Evolutionary conservation across 2,113 vertebrate genomes (phyloP).

Genomic region (Sorex araneus): DNA sequence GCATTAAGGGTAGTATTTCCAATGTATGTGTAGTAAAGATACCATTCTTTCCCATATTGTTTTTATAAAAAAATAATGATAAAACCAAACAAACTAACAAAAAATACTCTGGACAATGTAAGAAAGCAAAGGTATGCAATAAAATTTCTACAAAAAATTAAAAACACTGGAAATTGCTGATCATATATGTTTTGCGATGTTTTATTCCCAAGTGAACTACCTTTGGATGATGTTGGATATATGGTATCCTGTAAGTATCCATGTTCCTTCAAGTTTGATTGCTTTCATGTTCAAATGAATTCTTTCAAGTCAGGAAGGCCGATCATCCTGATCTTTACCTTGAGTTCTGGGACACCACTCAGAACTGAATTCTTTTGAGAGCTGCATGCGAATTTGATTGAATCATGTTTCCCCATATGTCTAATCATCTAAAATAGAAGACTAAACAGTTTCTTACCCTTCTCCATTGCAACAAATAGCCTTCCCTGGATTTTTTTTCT

Average conservation of each 20-base stretch:
- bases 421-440: slow-evolving; percentile 4
- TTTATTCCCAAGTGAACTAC: neutral
- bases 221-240: neutral
- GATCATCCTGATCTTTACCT: neutral
- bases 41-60: no score
- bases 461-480: neutral
- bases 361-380: neutral
- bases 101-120: no score
- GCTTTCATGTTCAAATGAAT: neutral
- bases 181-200: neutral
- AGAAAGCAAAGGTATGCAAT: no score
- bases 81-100: no score
- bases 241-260: neutral
- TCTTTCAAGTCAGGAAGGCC: neutral
- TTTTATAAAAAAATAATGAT: no score
- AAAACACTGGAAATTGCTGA: slow-evolving; percentile 7
- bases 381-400: neutral
- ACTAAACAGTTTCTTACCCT: neutral
- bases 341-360: neutral
- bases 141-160: no score
- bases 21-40: neutral
- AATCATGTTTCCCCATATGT: neutral
- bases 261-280: neutral
- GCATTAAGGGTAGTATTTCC: neutral
- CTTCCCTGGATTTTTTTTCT: neutral